A percentile compares a stretch with the other conserved stretches of the same genome.
phyloP scores from a whole-genome alignment of 2,797 vertebrate species.

The Morelia viridis region DNA sequence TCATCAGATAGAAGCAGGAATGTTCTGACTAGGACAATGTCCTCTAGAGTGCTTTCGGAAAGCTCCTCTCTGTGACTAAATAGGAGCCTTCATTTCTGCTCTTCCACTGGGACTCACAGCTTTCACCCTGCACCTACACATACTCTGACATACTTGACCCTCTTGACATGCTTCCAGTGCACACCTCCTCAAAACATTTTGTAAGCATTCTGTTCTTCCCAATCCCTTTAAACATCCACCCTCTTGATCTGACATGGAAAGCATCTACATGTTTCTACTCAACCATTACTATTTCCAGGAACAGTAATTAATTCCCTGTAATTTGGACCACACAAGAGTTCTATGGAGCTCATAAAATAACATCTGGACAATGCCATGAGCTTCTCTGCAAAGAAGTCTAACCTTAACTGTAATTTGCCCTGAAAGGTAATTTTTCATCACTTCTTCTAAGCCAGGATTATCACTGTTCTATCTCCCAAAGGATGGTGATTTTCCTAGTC shows the following conservation, averaged over 20 bases:
- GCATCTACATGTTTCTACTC: neutral
- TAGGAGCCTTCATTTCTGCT: neutral
- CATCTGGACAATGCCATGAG: neutral
- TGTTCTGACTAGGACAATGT: neutral
- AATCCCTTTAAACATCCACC: neutral
- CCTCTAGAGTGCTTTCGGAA: neutral
- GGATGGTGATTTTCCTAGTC: no score
- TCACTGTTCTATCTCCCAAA: neutral
- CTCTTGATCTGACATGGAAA: neutral
- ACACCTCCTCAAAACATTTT: neutral
- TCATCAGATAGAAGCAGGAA: neutral
- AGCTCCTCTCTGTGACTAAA: neutral
- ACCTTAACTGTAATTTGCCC: rapidly evolving
- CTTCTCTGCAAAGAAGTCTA: neutral
- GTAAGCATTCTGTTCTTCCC: neutral
- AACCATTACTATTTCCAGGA: neutral
- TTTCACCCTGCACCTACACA: no score
- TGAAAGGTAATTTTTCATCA: neutral
- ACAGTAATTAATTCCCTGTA: neutral
- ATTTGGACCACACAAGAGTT: no score
- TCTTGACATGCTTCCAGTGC: neutral
- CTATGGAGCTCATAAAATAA: neutral
- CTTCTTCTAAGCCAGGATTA: neutral
- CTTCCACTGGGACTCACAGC: no score
- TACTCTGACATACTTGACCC: no score